phyloP scores from a whole-genome alignment of 1,140 invertebrate genomes.

The Stenopsyche tienmushanensis region DNA sequence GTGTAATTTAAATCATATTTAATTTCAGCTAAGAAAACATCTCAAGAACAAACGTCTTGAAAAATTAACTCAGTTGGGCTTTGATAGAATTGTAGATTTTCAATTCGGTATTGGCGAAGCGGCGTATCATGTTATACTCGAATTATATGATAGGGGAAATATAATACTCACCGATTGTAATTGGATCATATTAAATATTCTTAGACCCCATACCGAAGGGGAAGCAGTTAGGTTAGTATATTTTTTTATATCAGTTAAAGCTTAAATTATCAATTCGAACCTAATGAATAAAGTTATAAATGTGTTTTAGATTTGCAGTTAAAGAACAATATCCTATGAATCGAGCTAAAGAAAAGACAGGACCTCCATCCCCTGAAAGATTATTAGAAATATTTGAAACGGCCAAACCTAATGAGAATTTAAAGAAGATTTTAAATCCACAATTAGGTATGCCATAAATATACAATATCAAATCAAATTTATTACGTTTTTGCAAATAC shows the following conservation, averaged over 20 bases:
- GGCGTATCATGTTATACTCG: conserved; percentile 94
- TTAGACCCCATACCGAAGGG: conserved; percentile 90
- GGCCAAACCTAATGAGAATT: conserved; percentile 72
- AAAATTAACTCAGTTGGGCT: conserved; percentile 78
- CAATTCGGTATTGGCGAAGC: conserved; percentile 95
- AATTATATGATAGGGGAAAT: conserved; percentile 97
- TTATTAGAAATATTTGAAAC: conserved; percentile 62
- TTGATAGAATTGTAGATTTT: conserved; percentile 86
- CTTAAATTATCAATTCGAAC: conserved; percentile 9
- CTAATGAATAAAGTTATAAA: too few species aligned
- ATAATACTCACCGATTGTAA: conserved; percentile 92
- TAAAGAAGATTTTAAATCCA: conserved; percentile 86
- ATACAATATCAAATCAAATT: background rate
- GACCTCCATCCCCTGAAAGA: conserved; percentile 50
- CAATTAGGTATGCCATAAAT: conserved; percentile 61
- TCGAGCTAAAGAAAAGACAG: conserved; percentile 64
- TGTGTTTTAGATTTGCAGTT: conserved; percentile 79
- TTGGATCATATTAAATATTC: conserved; percentile 89
- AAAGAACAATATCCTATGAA: conserved; percentile 87
- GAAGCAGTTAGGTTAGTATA: conserved; percentile 74
- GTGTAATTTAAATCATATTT: conserved; percentile 33
- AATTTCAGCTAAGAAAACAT: conserved; percentile 89
- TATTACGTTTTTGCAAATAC: background rate
- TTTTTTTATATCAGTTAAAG: conserved; percentile 4
- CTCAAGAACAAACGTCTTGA: conserved; percentile 94